Percentiles rank a stretch among this genome's conserved stretches.
Conservation (phyloP, 2,113 vertebrate genomes). For the Climacteris rufus region DNA sequence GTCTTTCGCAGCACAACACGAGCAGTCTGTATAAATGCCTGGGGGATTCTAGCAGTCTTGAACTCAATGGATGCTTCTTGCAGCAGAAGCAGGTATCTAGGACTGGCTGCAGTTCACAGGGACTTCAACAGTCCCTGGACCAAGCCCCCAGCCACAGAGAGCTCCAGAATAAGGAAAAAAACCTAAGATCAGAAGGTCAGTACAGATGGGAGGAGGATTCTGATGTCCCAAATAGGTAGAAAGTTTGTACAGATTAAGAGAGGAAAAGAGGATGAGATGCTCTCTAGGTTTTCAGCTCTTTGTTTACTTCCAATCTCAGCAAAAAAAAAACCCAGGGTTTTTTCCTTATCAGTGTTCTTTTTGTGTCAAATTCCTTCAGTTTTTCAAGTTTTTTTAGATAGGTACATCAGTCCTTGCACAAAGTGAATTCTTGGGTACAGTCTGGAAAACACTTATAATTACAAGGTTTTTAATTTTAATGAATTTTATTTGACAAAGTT, state of each 20-base stretch:
- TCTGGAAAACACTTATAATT: not conserved
- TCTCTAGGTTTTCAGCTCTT: not conserved
- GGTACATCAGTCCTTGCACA: not conserved
- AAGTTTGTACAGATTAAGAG: not conserved
- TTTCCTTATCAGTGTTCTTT: not conserved
- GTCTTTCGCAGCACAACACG: accelerated
- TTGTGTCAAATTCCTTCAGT: not conserved
- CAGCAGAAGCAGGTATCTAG: not conserved
- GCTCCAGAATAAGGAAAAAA: not conserved
- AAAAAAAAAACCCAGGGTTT: not conserved
- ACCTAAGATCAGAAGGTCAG: not conserved
- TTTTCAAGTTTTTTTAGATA: not conserved
- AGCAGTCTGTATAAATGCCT: not conserved
- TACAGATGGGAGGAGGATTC: not conserved
- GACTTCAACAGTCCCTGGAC: not conserved
- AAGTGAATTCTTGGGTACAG: not conserved
- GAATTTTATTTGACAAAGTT: not conserved
- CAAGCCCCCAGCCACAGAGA: not conserved
- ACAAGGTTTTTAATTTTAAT: not conserved
- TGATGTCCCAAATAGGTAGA: not conserved
- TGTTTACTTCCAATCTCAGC: not conserved
- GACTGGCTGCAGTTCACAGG: not conserved
- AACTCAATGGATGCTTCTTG: not conserved
- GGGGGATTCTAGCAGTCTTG: not conserved
- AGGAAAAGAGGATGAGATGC: not conserved